Evolutionary conservation across 1,140 invertebrate genomes (phyloP), one percentile per base, ranked within the genome.

Genomic region (Achatina immaculata): DNA sequence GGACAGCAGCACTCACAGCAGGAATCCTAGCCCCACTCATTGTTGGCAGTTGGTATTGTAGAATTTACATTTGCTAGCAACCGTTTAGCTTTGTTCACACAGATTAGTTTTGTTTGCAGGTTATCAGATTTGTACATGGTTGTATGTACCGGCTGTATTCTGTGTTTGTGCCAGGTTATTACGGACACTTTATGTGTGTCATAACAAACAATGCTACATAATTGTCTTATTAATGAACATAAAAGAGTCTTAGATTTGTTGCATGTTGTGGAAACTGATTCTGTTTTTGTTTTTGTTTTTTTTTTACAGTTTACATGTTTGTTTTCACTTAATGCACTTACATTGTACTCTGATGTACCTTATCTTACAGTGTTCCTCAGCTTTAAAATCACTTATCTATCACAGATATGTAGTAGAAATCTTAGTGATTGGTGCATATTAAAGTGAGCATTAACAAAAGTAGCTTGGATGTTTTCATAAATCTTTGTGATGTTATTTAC

Each of bases 11-110:
- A 4, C 38, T 87, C 24, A 82, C 66, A 19, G 66, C 84, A 48
- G 86, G 86, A 55, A 81, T 87, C 7, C 75, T 85, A 62, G 82
- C 83, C 58, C 86, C 86, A 19, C 42, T 87, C 7, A 45, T 84
- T 36, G 81, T 87, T 6, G 86, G 85, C 28, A 75, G 85, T 83
- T 71, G 83, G 82, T 2, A 45, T 72, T n/a, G n/a, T n/a, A n/a
- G n/a, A 21, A 16, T 14, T 9, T 24, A 19, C 21, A 4, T 14
- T 9, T 24, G 21, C 21, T 9, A 19, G 28, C 19, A 51, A 48
- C 6, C n/a, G 43, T 40, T 9, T 28, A 72, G 14, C 40, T 14
- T 9, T 68, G 40, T 72, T 43, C 38, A 72, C 28, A 9, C 16
- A 14, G 21, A 43, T 14, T 72, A 9, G 9, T 24, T 9, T 9